phyloP scores from a whole-genome alignment of 2,113 vertebrate species.

The Aix galericulata region DNA sequence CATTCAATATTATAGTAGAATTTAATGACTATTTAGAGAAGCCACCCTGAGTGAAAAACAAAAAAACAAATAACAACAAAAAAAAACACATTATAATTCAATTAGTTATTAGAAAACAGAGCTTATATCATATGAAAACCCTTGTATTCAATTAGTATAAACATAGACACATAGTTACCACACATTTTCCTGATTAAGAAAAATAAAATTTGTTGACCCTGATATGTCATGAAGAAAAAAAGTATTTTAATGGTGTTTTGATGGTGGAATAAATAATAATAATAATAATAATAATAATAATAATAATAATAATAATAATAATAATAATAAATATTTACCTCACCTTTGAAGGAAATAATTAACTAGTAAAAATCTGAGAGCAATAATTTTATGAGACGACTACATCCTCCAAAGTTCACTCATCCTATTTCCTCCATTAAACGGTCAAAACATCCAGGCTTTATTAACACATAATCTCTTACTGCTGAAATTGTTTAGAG shows the following conservation, averaged over 20 bases:
- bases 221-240: not conserved
- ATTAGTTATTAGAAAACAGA: not conserved
- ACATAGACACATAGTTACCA: not conserved
- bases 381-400: not conserved
- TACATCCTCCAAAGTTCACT: not conserved
- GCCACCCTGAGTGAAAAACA: not conserved
- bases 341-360: not conserved
- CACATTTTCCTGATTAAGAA: not conserved
- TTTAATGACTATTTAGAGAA: not conserved
- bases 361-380: not conserved
- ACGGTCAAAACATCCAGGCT: not conserved
- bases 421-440: not conserved
- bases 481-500: not conserved
- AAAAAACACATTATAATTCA: not conserved
- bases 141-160: not conserved
- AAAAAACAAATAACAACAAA: no score
- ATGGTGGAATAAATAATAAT: not conserved
- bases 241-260: not conserved
- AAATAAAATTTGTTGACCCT: not conserved
- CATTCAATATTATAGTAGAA: not conserved
- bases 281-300: not conserved
- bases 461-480: fast-evolving
- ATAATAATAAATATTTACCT: not conserved
- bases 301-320: not conserved
- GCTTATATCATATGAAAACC: not conserved